Conservation (phyloP, 2,888 invertebrate species). For the Nezara viridula region DNA sequence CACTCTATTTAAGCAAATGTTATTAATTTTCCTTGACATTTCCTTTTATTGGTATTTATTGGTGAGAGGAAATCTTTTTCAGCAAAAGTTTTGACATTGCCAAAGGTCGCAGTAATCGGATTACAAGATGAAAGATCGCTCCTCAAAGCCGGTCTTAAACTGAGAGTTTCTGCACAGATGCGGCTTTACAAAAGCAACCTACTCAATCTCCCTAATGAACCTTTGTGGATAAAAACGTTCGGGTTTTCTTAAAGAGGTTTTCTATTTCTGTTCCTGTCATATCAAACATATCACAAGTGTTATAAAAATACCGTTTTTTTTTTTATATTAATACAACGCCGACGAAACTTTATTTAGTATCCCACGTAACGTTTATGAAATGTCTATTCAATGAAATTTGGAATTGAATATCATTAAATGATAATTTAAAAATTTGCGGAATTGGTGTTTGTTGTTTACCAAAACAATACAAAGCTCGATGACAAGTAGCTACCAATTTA, state of each 20-base stretch:
- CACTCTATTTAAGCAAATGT: too few relatives aligned
- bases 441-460: too few relatives aligned
- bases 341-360: too few relatives aligned
- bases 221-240: not conserved
- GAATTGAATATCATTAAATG: too few relatives aligned
- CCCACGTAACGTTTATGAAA: too few relatives aligned
- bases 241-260: not conserved
- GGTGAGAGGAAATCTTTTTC: not conserved
- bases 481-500: too few relatives aligned
- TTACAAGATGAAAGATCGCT: conserved; percentile 14
- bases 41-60: not conserved
- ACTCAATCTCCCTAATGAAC: conserved; percentile 3
- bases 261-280: not conserved
- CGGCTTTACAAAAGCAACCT: not conserved
- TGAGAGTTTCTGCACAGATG: not conserved
- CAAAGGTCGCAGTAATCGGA: not conserved
- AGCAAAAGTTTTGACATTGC: not conserved
- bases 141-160: conserved; percentile 28
- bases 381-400: too few relatives aligned
- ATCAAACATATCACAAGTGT: not conserved
- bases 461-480: too few relatives aligned
- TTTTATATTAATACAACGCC: too few relatives aligned
- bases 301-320: too few relatives aligned
- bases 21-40: not conserved
- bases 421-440: too few relatives aligned